Evolutionary conservation across 2,113 vertebrate species (phyloP).

Genomic region (Dicrurus megarhynchus): DNA sequence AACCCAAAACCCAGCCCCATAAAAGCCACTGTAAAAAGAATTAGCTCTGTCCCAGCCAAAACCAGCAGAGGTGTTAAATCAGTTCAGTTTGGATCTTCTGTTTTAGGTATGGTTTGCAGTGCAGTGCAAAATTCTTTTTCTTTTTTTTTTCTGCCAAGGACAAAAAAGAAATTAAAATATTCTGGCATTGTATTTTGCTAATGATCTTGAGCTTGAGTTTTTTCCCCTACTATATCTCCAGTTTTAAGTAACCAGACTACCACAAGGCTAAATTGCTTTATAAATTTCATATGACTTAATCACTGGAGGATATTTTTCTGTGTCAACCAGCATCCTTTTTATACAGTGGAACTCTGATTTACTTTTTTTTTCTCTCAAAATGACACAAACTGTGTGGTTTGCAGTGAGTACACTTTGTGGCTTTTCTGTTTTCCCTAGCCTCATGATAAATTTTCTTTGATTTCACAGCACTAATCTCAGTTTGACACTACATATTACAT

Average conservation of each 20-base stretch:
- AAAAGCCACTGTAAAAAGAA: not conserved
- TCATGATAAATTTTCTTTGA: not conserved
- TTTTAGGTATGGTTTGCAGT: not conserved
- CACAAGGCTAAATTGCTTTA: not conserved
- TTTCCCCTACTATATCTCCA: not conserved
- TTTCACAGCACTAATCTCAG: not conserved
- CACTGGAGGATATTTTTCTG: slow-evolving; percentile 1
- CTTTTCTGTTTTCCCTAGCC: not conserved
- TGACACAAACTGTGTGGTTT: not conserved
- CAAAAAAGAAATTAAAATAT: not conserved
- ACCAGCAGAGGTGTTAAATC: not conserved
- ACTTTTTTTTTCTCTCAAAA: not conserved
- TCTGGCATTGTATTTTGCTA: not conserved
- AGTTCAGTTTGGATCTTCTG: not conserved
- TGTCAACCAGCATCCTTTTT: not conserved
- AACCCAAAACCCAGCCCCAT: not conserved
- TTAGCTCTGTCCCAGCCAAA: not conserved
- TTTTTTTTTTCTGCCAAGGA: not conserved
- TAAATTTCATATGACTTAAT: not conserved
- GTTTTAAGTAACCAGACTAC: not conserved
- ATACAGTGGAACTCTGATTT: not conserved
- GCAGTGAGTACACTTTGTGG: not conserved
- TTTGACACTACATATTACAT: not conserved
- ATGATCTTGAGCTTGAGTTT: not conserved
- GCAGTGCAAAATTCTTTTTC: not conserved